Evolutionary conservation across 2,888 invertebrate genomes (phyloP).

Genomic region (Steromphala cineraria): DNA sequence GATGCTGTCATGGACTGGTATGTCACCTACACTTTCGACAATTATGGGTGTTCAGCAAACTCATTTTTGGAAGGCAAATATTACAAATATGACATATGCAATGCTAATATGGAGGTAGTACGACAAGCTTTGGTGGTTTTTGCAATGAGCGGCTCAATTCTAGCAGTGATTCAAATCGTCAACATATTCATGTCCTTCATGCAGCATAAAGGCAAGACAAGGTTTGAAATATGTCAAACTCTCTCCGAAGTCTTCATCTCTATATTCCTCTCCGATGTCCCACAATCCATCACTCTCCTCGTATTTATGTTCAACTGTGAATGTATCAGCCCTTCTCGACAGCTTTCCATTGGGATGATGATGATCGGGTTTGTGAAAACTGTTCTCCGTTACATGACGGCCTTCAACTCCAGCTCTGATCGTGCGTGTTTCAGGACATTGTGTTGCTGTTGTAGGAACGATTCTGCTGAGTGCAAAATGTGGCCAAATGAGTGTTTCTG

Average conservation of each 20-base stretch:
- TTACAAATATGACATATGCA: background rate
- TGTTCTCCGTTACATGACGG: background rate
- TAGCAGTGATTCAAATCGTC: background rate
- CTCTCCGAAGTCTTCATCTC: background rate
- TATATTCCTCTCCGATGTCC: background rate
- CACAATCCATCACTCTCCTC: background rate
- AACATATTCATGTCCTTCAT: background rate
- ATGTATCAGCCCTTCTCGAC: background rate
- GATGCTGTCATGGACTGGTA: background rate
- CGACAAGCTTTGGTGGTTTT: background rate
- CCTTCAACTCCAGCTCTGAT: background rate
- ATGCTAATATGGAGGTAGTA: background rate
- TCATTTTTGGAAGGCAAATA: background rate
- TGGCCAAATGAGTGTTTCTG: background rate
- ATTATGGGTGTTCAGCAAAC: background rate
- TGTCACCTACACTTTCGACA: background rate
- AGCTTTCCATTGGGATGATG: background rate
- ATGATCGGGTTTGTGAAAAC: background rate
- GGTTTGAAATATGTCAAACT: background rate
- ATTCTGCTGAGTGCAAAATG: background rate
- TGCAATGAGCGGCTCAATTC: background rate
- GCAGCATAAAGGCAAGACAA: background rate
- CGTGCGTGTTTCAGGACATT: background rate
- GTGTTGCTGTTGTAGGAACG: background rate
- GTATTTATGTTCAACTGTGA: background rate